phyloP scores from a whole-genome alignment of 1,140 invertebrate genomes.

The Drosophila rhopaloa region DNA sequence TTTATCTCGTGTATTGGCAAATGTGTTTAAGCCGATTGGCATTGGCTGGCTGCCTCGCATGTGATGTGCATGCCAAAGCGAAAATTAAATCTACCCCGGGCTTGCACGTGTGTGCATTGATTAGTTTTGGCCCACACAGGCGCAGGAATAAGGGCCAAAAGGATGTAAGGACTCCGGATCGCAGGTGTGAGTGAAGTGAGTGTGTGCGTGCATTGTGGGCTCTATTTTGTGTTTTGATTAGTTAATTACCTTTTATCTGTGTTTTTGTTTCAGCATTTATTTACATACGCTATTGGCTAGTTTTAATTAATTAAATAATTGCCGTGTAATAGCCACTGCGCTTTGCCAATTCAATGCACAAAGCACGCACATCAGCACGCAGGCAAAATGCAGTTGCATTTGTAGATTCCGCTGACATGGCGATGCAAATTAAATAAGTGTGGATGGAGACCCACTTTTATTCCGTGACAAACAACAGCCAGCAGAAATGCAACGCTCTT shows the following conservation, averaged over 20 bases:
- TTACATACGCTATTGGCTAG: conserved; percentile 60
- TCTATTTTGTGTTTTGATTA: conserved; percentile 70
- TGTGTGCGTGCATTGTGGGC: conserved; percentile 14
- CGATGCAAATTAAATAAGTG: conserved; percentile 2
- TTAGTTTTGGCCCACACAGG: conserved; percentile 54
- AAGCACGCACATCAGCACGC: neutral
- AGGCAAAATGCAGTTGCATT: conserved; percentile 2
- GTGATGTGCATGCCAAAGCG: conserved; percentile 41
- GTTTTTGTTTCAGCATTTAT: conserved; percentile 66
- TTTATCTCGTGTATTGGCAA: conserved; percentile 55
- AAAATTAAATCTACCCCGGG: conserved; percentile 42
- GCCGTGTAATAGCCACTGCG: conserved; percentile 43
- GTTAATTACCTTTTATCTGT: conserved; percentile 77
- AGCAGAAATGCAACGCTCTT: neutral
- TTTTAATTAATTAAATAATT: conserved; percentile 82
- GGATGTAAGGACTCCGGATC: neutral
- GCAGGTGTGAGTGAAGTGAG: neutral
- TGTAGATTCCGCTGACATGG: neutral
- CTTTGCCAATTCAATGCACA: conserved; percentile 20
- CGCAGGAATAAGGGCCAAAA: conserved; percentile 12
- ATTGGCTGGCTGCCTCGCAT: conserved; percentile 43
- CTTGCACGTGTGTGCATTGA: conserved; percentile 61
- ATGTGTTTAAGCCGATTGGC: conserved; percentile 66
- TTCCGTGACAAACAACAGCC: conserved; percentile 26
- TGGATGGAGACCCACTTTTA: neutral